Conservation (phyloP, 2,113 vertebrate species). For the Leptosomus discolor region DNA sequence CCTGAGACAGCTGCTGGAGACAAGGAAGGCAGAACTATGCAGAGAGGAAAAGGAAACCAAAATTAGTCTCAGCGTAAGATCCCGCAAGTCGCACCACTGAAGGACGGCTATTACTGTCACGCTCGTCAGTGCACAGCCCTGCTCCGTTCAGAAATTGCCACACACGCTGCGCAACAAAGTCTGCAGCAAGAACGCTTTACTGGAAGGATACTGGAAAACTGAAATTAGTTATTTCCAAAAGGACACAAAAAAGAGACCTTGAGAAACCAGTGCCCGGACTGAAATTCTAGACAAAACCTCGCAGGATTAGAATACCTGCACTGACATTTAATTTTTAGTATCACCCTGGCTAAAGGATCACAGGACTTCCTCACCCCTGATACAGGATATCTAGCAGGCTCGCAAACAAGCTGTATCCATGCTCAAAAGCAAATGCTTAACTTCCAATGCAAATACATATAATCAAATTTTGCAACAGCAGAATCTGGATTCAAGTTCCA, state of each 20-base stretch:
- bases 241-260: not conserved
- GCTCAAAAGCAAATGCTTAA: not conserved
- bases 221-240: not conserved
- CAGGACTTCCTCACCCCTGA: no score
- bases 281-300: not conserved
- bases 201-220: not conserved
- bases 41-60: not conserved
- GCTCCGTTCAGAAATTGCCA: not conserved
- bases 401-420: no score
- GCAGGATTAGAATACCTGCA: not conserved
- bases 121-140: not conserved
- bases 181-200: not conserved
- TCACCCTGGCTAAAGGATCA: not conserved
- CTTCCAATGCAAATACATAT: not conserved
- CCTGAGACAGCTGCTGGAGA: not conserved
- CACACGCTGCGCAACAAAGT: rapidly evolving
- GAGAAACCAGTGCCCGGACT: not conserved
- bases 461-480: not conserved
- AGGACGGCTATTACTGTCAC: rapidly evolving
- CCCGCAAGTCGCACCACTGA: not conserved
- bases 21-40: not conserved
- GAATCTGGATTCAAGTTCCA: not conserved
- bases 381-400: not conserved
- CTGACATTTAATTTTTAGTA: not conserved
- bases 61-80: not conserved